These are phyloP conservation scores for Sarcophaga peregrina DNA, from an alignment of 1,140 invertebrate species.

Conservation along the genomic window DNA sequence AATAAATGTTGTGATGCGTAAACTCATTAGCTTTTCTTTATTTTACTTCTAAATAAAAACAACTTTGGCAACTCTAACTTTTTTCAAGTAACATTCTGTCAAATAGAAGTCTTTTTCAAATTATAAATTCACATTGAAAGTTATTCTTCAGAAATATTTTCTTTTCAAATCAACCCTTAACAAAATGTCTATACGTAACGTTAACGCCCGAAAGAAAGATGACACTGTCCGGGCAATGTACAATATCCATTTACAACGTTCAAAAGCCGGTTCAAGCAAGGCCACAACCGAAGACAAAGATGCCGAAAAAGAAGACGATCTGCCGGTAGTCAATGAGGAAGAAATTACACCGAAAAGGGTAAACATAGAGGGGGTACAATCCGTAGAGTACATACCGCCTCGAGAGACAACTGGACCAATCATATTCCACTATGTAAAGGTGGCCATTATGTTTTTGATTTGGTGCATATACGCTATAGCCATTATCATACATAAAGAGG, in stretches of 20 bases:
- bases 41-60: no score
- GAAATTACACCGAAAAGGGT: background rate
- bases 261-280: background rate
- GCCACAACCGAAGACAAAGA: background rate
- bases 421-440: background rate
- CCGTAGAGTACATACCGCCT: background rate
- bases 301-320: background rate
- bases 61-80: no score
- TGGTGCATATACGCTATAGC: slow-evolving; percentile 13
- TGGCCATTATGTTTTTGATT: background rate
- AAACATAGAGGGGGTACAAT: background rate
- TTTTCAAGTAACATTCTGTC: no score
- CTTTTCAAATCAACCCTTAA: no score
- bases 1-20: no score
- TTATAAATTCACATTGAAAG: no score
- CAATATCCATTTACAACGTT: background rate
- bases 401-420: background rate
- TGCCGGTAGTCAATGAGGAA: slow-evolving; percentile 15
- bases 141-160: no score
- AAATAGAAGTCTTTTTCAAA: no score
- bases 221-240: background rate
- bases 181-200: no score
- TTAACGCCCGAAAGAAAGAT: no score
- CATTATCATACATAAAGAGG: slow-evolving; percentile 13
- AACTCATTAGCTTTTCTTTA: no score